phyloP scores from a whole-genome alignment of 2,797 vertebrate species.

The Rachycentron canadum region DNA sequence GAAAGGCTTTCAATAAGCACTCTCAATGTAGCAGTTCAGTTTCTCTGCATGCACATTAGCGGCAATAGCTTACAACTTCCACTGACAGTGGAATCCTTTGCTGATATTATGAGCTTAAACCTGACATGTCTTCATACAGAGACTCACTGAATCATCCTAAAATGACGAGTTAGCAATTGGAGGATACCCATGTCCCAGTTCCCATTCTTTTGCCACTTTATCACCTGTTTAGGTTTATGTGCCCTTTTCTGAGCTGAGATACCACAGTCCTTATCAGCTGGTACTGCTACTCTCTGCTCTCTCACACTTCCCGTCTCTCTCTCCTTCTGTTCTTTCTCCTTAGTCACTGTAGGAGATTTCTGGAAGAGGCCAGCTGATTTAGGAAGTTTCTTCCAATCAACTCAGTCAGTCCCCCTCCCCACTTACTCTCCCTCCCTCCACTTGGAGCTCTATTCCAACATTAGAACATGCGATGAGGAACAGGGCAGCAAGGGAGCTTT shows the following conservation, averaged over 20 bases:
- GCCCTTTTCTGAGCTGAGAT: slow-evolving; percentile 67
- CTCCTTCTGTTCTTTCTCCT: slow-evolving; percentile 39
- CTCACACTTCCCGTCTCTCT: slow-evolving; percentile 33
- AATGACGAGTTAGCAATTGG: slow-evolving; percentile 33
- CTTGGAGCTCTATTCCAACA: slow-evolving; percentile 24
- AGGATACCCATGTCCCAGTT: slow-evolving; percentile 39
- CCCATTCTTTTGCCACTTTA: slow-evolving; percentile 57
- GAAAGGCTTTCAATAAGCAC: slow-evolving; percentile 54
- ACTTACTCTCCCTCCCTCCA: background rate
- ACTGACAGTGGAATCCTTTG: slow-evolving; percentile 1
- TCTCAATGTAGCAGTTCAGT: slow-evolving; percentile 21
- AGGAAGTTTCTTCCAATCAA: slow-evolving; percentile 23
- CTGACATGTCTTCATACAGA: background rate
- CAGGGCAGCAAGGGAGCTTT: slow-evolving; percentile 66
- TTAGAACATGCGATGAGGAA: slow-evolving; percentile 57
- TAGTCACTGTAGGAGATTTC: slow-evolving; percentile 46
- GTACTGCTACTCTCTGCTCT: slow-evolving; percentile 38
- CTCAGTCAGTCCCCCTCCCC: background rate
- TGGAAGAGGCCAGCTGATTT: slow-evolving; percentile 55
- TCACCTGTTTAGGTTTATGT: slow-evolving; percentile 70
- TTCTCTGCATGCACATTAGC: slow-evolving; percentile 10
- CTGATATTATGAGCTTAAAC: slow-evolving; percentile 4
- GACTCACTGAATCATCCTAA: slow-evolving; percentile 12
- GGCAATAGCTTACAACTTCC: slow-evolving; percentile 19
- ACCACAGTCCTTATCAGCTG: slow-evolving; percentile 53